These are phyloP conservation scores for Dromaius novaehollandiae DNA, from an alignment of 2,113 vertebrate species.

Conservation along the genomic window DNA sequence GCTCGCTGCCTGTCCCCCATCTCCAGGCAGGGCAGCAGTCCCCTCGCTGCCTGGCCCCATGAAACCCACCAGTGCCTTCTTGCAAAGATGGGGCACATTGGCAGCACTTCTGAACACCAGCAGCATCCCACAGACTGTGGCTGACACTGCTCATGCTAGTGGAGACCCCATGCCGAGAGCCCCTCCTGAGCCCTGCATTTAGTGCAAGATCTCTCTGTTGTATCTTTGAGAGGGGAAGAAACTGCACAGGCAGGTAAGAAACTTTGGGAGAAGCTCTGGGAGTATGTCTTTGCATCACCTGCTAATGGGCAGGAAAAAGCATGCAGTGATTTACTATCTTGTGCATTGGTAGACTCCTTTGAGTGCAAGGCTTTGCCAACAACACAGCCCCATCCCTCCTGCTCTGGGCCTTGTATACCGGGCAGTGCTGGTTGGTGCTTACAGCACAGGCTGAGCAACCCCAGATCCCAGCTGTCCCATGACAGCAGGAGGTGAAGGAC, in stretches of 20 bases:
- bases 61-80: neutral
- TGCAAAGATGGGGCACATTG: neutral
- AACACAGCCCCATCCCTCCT: neutral
- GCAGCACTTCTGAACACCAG: accelerated
- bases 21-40: neutral
- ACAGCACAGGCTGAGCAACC: neutral
- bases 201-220: neutral
- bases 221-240: neutral
- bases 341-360: neutral
- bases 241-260: neutral
- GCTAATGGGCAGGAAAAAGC: neutral
- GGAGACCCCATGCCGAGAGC: neutral
- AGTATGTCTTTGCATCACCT: neutral
- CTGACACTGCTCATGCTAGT: accelerated
- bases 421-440: neutral
- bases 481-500: neutral
- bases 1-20: neutral
- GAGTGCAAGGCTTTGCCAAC: neutral
- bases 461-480: neutral
- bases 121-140: accelerated
- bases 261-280: neutral
- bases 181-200: neutral
- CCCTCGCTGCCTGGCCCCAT: neutral
- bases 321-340: neutral
- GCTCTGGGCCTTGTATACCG: neutral